These are phyloP conservation scores for Melanophora roralis DNA, from an alignment of 2,888 invertebrate genomes.

Conservation along the genomic window DNA sequence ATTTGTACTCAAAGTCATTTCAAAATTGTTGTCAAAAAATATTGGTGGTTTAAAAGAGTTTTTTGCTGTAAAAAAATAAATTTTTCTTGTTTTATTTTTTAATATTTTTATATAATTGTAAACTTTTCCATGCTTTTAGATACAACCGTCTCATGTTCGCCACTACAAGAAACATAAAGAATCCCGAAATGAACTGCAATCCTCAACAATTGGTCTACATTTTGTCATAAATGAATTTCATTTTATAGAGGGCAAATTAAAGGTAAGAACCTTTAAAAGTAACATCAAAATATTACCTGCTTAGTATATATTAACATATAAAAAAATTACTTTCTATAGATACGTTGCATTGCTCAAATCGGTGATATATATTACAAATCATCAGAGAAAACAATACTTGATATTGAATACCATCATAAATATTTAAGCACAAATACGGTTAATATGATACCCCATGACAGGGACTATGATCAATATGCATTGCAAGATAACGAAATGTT, in stretches of 20 bases:
- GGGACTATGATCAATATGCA: slow-evolving; percentile 74
- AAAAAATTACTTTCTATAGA: slow-evolving; percentile 68
- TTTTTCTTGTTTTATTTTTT: too few relatives aligned
- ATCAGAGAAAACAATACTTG: slow-evolving; percentile 82
- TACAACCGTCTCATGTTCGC: slow-evolving; percentile 73
- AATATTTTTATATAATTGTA: too few relatives aligned
- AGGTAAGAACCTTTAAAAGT: slow-evolving; percentile 73
- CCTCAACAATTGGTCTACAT: slow-evolving; percentile 78
- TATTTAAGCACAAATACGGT: slow-evolving; percentile 68
- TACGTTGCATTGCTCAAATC: slow-evolving; percentile 83
- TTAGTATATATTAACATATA: not conserved
- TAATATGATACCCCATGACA: slow-evolving; percentile 70
- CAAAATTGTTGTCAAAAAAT: too few relatives aligned
- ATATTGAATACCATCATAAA: slow-evolving; percentile 74
- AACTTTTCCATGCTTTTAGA: slow-evolving; percentile 64
- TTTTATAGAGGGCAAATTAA: slow-evolving; percentile 79
- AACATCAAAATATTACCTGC: too few relatives aligned
- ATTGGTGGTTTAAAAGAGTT: too few relatives aligned
- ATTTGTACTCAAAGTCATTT: too few relatives aligned
- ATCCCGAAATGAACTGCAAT: slow-evolving; percentile 76
- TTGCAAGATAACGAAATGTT: slow-evolving; percentile 73
- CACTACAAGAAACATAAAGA: slow-evolving; percentile 73
- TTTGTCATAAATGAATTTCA: slow-evolving; percentile 79
- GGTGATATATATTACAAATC: slow-evolving; percentile 83
- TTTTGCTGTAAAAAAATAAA: too few relatives aligned